Evolutionary conservation across 1,140 invertebrate genomes (phyloP).

Genomic region (Hylaeus anthracinus): DNA sequence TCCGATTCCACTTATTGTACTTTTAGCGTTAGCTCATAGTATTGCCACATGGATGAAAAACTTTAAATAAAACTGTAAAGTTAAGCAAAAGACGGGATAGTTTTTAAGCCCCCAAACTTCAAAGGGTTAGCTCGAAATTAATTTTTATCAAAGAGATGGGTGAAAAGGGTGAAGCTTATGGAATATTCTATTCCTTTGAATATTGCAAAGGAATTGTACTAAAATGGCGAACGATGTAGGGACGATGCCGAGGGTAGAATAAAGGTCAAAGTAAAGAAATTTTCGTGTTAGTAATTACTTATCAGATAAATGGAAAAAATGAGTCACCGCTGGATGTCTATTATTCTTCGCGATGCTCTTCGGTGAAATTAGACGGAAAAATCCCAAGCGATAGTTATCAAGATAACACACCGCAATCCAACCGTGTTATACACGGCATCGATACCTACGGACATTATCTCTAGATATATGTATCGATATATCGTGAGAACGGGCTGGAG

Average conservation of each 20-base stretch:
- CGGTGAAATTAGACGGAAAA: constrained; percentile 46
- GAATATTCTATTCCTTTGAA: too few species aligned
- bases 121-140: too few species aligned
- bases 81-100: too few species aligned
- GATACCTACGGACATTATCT: constrained; percentile 3
- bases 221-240: neutral
- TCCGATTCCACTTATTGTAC: too few species aligned
- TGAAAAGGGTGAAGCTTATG: too few species aligned
- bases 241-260: neutral
- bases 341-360: neutral
- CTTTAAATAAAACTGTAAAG: too few species aligned
- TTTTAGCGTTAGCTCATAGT: too few species aligned
- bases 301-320: constrained; percentile 26
- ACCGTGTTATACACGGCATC: constrained; percentile 6
- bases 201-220: neutral
- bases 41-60: too few species aligned
- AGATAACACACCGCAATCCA: constrained; percentile 31
- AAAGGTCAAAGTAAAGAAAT: neutral
- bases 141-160: too few species aligned
- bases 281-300: constrained; percentile 29
- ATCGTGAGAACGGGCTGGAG: constrained; percentile 8
- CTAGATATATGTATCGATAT: constrained; percentile 1
- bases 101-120: too few species aligned
- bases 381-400: constrained; percentile 54
- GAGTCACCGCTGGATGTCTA: neutral